Evolutionary conservation across 1,140 invertebrate species (phyloP).

Genomic region (Aphelenchoides avenae): DNA sequence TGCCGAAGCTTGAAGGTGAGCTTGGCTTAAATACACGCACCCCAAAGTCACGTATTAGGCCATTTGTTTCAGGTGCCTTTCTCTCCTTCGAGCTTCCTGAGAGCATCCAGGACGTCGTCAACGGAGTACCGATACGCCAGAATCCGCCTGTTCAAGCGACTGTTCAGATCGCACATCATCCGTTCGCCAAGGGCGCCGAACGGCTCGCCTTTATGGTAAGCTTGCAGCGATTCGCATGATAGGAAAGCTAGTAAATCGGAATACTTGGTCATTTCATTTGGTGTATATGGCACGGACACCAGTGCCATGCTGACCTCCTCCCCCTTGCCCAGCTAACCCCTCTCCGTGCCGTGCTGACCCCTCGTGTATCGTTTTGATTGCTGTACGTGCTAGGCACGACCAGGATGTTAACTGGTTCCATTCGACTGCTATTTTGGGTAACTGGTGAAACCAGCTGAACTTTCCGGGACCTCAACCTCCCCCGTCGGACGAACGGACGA

Average conservation of each 20-base stretch:
- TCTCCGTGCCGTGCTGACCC: background rate
- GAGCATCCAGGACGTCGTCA: conserved; percentile 2
- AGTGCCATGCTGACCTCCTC: background rate
- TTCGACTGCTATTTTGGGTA: too few species aligned
- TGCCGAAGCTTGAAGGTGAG: background rate
- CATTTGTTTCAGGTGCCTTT: too few species aligned
- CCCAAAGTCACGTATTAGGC: too few species aligned
- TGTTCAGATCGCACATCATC: conserved; percentile 2
- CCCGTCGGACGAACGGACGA: background rate
- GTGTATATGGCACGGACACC: background rate
- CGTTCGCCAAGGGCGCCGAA: conserved; percentile 1
- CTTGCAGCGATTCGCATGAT: background rate
- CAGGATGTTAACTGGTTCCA: background rate
- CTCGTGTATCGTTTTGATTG: background rate
- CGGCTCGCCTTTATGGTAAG: conserved; percentile 12
- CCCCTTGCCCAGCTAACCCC: conserved; percentile 1
- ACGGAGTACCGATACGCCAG: background rate
- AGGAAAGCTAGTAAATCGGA: background rate
- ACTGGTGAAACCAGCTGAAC: too few species aligned
- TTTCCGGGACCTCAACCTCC: conserved; percentile 3
- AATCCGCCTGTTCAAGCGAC: background rate
- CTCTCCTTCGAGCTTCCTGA: conserved; percentile 4
- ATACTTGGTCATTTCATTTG: background rate
- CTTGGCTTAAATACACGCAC: too few species aligned
- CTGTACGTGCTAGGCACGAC: background rate